Evolutionary conservation across 1,140 invertebrate genomes (phyloP).

Genomic region (Apocrypta bakeri): DNA sequence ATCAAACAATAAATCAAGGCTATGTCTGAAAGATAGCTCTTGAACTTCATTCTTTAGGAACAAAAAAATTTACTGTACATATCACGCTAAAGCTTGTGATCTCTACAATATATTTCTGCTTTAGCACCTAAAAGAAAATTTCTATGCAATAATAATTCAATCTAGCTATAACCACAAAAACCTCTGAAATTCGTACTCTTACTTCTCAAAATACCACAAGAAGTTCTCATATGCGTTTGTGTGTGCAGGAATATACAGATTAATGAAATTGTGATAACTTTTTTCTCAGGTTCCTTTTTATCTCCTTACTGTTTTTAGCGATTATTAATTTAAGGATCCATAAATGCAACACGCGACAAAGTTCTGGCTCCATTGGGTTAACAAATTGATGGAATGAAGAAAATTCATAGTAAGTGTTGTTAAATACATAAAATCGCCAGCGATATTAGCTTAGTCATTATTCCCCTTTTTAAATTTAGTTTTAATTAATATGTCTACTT

Average conservation of each 20-base stretch:
- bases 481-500: constrained; percentile 49
- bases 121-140: constrained; percentile 29
- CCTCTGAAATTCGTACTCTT: constrained; percentile 6
- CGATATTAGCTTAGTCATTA: constrained; percentile 62
- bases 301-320: constrained; percentile 13
- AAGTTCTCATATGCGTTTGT: neutral
- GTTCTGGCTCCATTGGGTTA: constrained; percentile 5
- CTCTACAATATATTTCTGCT: constrained; percentile 7
- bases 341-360: constrained; percentile 40
- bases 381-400: constrained; percentile 65
- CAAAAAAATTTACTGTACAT: constrained; percentile 32
- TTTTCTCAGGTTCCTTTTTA: constrained; percentile 22
- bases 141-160: constrained; percentile 27
- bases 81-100: neutral
- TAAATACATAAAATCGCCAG: constrained; percentile 69
- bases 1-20: constrained; percentile 20
- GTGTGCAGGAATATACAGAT: neutral
- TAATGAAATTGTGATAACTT: constrained; percentile 4
- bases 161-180: constrained; percentile 9
- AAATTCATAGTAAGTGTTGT: constrained; percentile 58
- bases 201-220: constrained; percentile 3
- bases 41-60: constrained; percentile 13
- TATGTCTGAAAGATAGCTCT: neutral
- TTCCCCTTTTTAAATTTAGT: constrained; percentile 50
- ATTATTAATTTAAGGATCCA: constrained; percentile 41